Percentiles rank a stretch among this genome's conserved stretches.
Evolutionary conservation across 2,113 vertebrate species (phyloP).

Genomic region (Megaleporinus macrocephalus): DNA sequence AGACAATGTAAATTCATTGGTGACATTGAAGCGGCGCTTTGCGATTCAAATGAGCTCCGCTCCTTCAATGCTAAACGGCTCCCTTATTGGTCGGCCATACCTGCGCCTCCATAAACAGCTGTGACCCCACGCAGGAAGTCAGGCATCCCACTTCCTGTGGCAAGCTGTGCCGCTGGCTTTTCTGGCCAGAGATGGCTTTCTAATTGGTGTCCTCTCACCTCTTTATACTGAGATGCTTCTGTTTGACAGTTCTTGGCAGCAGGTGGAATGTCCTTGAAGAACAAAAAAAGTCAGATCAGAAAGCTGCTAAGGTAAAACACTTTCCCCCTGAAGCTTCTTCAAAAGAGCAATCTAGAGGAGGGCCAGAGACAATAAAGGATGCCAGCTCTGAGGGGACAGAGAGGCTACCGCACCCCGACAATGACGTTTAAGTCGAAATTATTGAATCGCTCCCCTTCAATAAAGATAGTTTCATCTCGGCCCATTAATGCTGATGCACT

Average conservation of each 20-base stretch:
- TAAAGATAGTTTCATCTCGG: conserved; percentile 78
- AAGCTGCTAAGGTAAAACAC: conserved; percentile 82
- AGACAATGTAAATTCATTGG: conserved; percentile 83
- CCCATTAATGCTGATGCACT: conserved; percentile 75
- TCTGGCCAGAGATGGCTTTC: conserved; percentile 88
- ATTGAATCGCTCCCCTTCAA: conserved; percentile 82
- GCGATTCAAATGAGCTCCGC: conserved; percentile 80
- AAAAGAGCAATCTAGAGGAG: conserved; percentile 77
- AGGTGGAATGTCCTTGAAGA: conserved; percentile 93
- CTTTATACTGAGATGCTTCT: conserved; percentile 85
- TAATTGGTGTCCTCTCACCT: conserved; percentile 98
- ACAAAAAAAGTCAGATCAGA: conserved; percentile 80
- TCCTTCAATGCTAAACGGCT: conserved; percentile 75
- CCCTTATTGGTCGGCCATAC: conserved; percentile 72
- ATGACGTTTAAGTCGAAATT: conserved; percentile 77
- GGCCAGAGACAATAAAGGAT: conserved; percentile 78
- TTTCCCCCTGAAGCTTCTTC: conserved; percentile 79
- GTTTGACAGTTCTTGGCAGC: conserved; percentile 93
- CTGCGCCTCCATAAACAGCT: conserved; percentile 84
- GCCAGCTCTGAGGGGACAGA: conserved; percentile 51
- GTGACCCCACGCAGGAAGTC: conserved; percentile 89
- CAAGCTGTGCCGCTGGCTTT: conserved; percentile 90
- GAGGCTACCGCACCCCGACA: conserved; percentile 72
- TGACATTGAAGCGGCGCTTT: conserved; percentile 82
- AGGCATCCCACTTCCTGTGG: conserved; percentile 84